Conservation (phyloP, 1,140 invertebrate genomes). For the Hirudo medicinalis region DNA sequence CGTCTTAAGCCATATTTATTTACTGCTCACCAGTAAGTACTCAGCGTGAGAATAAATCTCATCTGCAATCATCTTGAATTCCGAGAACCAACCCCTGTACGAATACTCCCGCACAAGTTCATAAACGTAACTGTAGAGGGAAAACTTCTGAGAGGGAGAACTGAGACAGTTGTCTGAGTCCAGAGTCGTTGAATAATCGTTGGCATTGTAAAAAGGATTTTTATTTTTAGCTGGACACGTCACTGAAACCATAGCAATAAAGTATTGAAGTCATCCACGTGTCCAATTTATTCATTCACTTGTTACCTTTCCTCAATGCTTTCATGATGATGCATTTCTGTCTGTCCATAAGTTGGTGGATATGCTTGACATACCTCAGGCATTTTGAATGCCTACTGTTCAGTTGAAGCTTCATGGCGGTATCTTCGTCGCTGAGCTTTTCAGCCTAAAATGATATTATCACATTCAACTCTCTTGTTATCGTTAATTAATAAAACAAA, state of each 20-base stretch:
- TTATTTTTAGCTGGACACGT: not conserved
- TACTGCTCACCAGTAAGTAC: constrained; percentile 13
- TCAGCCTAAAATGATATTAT: no score
- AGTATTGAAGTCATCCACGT: no score
- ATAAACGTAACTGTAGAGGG: not conserved
- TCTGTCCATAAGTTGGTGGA: no score
- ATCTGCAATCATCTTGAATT: not conserved
- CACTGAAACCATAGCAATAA: not conserved
- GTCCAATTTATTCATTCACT: no score
- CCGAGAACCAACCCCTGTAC: not conserved
- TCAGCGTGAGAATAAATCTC: not conserved
- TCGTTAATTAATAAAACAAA: constrained; percentile 2
- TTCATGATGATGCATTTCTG: no score
- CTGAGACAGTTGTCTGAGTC: no score
- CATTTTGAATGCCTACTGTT: no score
- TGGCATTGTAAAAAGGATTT: not conserved
- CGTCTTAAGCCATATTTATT: not conserved
- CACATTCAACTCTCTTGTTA: not conserved
- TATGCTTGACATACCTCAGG: no score
- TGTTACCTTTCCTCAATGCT: no score
- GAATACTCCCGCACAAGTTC: no score
- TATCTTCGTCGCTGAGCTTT: no score
- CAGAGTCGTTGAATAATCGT: not conserved
- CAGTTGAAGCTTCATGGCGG: no score
- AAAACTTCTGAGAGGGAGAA: not conserved